A percentile compares a stretch with the other conserved stretches of the same genome.
These are phyloP conservation scores for Homalodisca vitripennis DNA, from an alignment of 1,140 invertebrate species.

Conservation along the genomic window DNA sequence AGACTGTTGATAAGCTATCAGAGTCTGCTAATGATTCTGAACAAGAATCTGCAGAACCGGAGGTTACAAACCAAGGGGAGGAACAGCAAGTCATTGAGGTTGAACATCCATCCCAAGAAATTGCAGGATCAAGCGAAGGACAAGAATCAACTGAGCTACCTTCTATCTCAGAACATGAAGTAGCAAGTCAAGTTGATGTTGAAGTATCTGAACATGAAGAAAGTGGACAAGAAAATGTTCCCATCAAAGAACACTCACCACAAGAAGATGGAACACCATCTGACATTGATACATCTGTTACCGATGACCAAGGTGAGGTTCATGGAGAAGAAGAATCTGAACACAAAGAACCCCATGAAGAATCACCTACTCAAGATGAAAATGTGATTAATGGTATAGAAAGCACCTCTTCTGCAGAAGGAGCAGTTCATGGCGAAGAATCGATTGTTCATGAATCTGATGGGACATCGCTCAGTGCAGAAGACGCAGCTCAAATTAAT, in stretches of 20 bases:
- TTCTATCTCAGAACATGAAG: no score
- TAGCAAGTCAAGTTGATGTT: background rate
- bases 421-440: no score
- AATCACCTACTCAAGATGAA: background rate
- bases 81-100: background rate
- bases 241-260: slow-evolving; percentile 18
- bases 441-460: no score
- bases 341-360: background rate
- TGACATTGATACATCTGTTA: background rate
- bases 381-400: no score
- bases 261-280: slow-evolving; percentile 12
- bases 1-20: no score
- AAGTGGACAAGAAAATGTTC: background rate
- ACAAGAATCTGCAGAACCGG: no score
- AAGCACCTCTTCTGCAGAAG: no score
- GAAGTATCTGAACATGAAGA: background rate
- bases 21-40: no score
- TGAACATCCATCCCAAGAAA: background rate
- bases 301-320: slow-evolving; percentile 30
- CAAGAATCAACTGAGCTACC: no score
- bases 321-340: slow-evolving; percentile 32
- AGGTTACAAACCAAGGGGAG: background rate
- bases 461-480: no score
- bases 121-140: no score
- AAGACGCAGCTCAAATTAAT: no score